Conservation (phyloP, 2,888 invertebrate genomes). For the Ethmia dodecea region DNA sequence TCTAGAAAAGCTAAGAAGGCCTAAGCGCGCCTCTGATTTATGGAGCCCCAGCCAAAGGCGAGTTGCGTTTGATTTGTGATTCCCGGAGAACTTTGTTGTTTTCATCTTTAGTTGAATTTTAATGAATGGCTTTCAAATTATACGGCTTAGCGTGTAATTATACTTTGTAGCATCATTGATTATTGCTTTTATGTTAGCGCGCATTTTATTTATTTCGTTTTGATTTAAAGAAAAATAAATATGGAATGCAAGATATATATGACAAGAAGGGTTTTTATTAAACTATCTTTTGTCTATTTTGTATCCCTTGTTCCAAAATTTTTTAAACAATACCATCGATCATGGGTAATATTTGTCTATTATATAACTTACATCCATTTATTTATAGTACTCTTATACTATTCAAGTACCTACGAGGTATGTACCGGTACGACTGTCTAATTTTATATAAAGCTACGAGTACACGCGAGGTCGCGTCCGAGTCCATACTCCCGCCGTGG, state of each 20-base stretch:
- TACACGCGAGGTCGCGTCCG: conserved; percentile 21
- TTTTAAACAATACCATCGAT: too few species aligned
- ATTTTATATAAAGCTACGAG: conserved; percentile 12
- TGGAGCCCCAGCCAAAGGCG: conserved; percentile 58
- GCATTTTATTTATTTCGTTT: conserved; percentile 45
- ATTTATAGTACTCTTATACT: too few species aligned
- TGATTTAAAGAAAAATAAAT: conserved; percentile 11
- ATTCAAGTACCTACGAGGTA: not conserved
- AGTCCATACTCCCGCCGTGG: conserved; percentile 29
- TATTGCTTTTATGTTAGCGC: conserved; percentile 59
- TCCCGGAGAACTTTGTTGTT: conserved; percentile 56
- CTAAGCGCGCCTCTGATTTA: conserved; percentile 73
- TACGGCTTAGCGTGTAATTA: conserved; percentile 63
- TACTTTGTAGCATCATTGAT: conserved; percentile 56
- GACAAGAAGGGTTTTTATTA: too few species aligned
- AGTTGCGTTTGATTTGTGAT: conserved; percentile 70
- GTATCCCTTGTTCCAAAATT: too few species aligned
- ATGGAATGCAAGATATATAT: conserved; percentile 9
- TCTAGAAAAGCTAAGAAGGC: conserved; percentile 78
- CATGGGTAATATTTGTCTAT: too few species aligned
- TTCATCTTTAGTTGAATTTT: conserved; percentile 72
- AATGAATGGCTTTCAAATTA: conserved; percentile 71
- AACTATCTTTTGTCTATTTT: too few species aligned
- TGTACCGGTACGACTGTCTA: conserved; percentile 14
- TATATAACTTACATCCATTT: too few species aligned